Evolutionary conservation across 1,140 invertebrate species (phyloP), one percentile per base, ranked within the genome.

Genomic region (Samia ricini): DNA sequence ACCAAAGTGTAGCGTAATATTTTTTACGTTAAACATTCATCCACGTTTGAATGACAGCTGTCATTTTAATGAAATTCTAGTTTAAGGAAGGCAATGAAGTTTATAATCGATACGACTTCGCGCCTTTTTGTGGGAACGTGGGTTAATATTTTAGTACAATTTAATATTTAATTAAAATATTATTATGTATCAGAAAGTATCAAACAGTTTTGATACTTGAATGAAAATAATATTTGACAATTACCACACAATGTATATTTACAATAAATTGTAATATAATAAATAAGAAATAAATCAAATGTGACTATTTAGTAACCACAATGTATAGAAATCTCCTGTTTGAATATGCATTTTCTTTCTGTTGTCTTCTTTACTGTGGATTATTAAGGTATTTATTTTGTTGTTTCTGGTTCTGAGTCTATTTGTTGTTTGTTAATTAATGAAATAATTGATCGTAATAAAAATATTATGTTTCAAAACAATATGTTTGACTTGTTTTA

Each of bases 331-430:
- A 81, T 72, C 75, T 76, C 69, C 71, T 83, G 76, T 83, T 78
- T 71, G 70, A 60, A 69, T 62, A 63, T 64, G 76, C 76, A 81
- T 83, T 82, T 81, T 52, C 33, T 42, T 42, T 82, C 77, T 56
- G 60, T 75, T 81, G 67, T 76, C 72, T 72, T 70, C 76, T 82
- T 78, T 82, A 85, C 78, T 76, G 68, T 78, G 86, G 81, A 84
- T 85, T 83, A n/a, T n/a, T n/a, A n/a, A 83, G 83, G 83, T 89
- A 89, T 87, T 89, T 89, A 89, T 89, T 87, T 87, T 86, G 86
- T 89, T 89, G 75, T 86, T 75, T 67, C 79, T 87, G 86, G 82
- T 86, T 83, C 77, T 85, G 81, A 86, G 79, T 87, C 80, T 89
- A 85, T 79, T 74, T 88, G 84, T 85, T 87, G 82, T 86, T 89